Evolutionary conservation across 2,113 vertebrate species (phyloP).

Genomic region (Symphodus melops): DNA sequence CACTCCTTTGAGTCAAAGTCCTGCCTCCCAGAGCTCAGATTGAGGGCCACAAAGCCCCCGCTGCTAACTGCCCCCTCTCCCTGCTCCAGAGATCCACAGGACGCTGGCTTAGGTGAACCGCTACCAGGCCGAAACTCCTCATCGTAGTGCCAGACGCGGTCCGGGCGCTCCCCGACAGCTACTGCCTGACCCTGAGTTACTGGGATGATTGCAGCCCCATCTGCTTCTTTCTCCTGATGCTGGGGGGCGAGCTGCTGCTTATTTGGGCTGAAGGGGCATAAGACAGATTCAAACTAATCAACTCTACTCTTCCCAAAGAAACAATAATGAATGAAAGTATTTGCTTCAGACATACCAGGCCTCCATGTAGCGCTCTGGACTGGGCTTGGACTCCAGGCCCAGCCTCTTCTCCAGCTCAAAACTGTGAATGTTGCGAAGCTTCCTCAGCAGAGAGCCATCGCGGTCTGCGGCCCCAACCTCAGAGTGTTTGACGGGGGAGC

Average conservation of each 20-base stretch:
- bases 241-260: slow-evolving; percentile 84
- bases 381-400: slow-evolving; percentile 91
- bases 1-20: slow-evolving; percentile 95
- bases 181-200: slow-evolving; percentile 78
- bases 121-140: slow-evolving; percentile 91
- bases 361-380: slow-evolving; percentile 91
- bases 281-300: slow-evolving; percentile 23
- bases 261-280: slow-evolving; percentile 79
- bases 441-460: slow-evolving; percentile 90
- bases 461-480: slow-evolving; percentile 89
- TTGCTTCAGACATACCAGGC: slow-evolving; percentile 81
- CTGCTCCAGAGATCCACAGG: slow-evolving; percentile 89
- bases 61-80: slow-evolving; percentile 90
- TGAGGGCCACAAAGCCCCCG: slow-evolving; percentile 94
- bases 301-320: not conserved
- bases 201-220: slow-evolving; percentile 78
- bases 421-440: slow-evolving; percentile 94
- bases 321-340: not conserved
- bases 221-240: slow-evolving; percentile 74
- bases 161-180: slow-evolving; percentile 74
- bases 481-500: slow-evolving; percentile 90
- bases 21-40: slow-evolving; percentile 93
- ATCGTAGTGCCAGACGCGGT: slow-evolving; percentile 93
- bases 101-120: slow-evolving; percentile 86
- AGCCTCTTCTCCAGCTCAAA: slow-evolving; percentile 94